Percentiles rank a stretch among this genome's conserved stretches.
phyloP scores from a whole-genome alignment of 2,113 vertebrate species.

The Pachycephala philippinensis region DNA sequence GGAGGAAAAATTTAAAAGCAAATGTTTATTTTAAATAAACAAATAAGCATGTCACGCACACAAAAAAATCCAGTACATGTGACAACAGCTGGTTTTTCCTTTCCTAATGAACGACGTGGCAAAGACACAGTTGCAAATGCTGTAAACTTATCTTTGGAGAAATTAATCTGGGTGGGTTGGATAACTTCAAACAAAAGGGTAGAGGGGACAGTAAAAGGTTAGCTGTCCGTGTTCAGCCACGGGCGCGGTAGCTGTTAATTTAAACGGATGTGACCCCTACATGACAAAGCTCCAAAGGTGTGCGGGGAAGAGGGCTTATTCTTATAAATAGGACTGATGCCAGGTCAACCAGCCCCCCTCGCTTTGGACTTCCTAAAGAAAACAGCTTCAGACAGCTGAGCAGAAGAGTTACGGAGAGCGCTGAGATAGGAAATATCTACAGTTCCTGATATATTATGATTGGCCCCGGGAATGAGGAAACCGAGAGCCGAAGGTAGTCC shows the following conservation, averaged over 20 bases:
- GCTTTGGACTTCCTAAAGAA: constrained; percentile 92
- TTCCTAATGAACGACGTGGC: constrained; percentile 3
- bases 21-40: not conserved
- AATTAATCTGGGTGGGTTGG: constrained; percentile 56
- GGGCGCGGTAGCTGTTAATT: constrained; percentile 21
- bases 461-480: constrained; percentile 73
- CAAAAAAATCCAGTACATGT: not conserved
- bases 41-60: not conserved
- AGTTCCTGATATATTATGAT: constrained; percentile 85
- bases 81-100: not conserved
- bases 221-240: constrained; percentile 46
- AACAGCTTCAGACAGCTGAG: constrained; percentile 78
- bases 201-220: constrained; percentile 66
- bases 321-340: constrained; percentile 86
- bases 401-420: constrained; percentile 72
- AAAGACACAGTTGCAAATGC: not conserved
- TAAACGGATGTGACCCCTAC: constrained; percentile 82
- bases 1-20: not conserved
- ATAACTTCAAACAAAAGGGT: constrained; percentile 68
- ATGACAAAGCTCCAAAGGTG: constrained; percentile 81
- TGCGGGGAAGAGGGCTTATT: constrained; percentile 76
- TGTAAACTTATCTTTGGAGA: constrained; percentile 53
- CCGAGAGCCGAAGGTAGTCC: constrained; percentile 69
- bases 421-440: constrained; percentile 80
- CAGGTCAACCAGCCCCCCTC: constrained; percentile 83